A percentile compares a stretch with the other conserved stretches of the same genome.
Evolutionary conservation across 2,797 vertebrate genomes (phyloP).

Genomic region (Mico argentatus): DNA sequence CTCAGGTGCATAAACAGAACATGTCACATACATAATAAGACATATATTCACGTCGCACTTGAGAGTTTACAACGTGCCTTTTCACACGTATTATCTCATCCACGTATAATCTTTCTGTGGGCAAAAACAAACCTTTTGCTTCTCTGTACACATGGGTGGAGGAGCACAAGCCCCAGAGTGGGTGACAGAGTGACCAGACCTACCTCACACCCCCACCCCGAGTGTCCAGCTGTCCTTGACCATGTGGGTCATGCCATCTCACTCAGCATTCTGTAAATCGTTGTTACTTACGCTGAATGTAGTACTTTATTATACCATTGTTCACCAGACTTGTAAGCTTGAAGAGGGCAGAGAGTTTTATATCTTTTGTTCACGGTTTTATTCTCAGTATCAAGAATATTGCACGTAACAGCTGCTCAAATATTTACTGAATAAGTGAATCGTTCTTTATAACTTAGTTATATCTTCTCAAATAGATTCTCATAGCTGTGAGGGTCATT

Average conservation of each 20-base stretch:
- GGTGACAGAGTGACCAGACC: background rate
- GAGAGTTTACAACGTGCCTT: constrained; percentile 57
- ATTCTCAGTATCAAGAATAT: background rate
- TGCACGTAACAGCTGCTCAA: background rate
- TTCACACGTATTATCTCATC: constrained; percentile 51
- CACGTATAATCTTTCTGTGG: constrained; percentile 39
- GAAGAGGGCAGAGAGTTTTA: background rate
- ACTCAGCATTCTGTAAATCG: background rate
- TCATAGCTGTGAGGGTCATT: background rate
- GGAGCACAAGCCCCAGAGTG: background rate
- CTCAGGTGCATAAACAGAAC: constrained; percentile 53
- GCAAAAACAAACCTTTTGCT: constrained; percentile 17
- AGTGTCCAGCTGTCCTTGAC: background rate
- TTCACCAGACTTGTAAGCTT: background rate
- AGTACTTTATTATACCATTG: background rate
- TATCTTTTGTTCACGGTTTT: background rate
- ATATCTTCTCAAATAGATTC: background rate
- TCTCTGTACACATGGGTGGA: constrained; percentile 31
- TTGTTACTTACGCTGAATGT: background rate
- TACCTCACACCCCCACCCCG: background rate
- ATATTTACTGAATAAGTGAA: background rate
- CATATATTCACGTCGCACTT: constrained; percentile 56
- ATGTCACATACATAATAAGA: constrained; percentile 63
- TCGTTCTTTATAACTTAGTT: background rate
- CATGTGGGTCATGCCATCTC: background rate